A percentile compares a stretch with the other conserved stretches of the same genome.
Conservation (phyloP, 2,797 vertebrate genomes). For the Urophycis tenuis region DNA sequence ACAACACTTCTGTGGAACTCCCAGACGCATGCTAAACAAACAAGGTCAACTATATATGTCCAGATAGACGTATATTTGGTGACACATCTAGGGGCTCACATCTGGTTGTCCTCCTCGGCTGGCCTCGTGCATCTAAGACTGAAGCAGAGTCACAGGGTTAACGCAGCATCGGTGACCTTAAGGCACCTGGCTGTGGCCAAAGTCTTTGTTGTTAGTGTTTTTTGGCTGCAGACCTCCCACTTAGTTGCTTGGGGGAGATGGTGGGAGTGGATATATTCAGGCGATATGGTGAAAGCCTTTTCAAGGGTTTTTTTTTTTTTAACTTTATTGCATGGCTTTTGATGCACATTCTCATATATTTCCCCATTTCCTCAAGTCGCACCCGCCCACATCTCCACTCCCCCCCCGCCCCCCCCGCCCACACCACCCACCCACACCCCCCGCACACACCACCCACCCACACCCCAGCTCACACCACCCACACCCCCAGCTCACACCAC, state of each 20-base stretch:
- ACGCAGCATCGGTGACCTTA: neutral
- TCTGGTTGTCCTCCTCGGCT: constrained; percentile 54
- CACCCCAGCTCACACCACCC: too few species aligned
- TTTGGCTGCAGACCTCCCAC: too few species aligned
- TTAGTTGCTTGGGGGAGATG: too few species aligned
- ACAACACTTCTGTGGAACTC: constrained; percentile 15
- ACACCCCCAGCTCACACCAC: too few species aligned
- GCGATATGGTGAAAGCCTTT: neutral
- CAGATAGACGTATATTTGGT: constrained; percentile 21
- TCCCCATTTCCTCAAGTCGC: neutral
- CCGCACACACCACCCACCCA: too few species aligned
- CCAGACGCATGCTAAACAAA: neutral
- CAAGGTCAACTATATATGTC: constrained; percentile 24
- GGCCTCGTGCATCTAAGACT: constrained; percentile 38
- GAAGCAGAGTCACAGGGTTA: constrained; percentile 5
- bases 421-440: too few species aligned
- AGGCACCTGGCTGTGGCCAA: neutral
- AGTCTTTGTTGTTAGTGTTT: neutral
- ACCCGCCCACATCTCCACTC: too few species aligned
- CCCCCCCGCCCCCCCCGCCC: too few species aligned
- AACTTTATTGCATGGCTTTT: neutral
- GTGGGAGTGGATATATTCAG: neutral
- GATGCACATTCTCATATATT: neutral
- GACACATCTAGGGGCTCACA: constrained; percentile 39
- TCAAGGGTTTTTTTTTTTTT: neutral